Evolutionary conservation across 1,140 invertebrate genomes (phyloP), one percentile per base, ranked within the genome.

Genomic region (Lepidostoma basale): DNA sequence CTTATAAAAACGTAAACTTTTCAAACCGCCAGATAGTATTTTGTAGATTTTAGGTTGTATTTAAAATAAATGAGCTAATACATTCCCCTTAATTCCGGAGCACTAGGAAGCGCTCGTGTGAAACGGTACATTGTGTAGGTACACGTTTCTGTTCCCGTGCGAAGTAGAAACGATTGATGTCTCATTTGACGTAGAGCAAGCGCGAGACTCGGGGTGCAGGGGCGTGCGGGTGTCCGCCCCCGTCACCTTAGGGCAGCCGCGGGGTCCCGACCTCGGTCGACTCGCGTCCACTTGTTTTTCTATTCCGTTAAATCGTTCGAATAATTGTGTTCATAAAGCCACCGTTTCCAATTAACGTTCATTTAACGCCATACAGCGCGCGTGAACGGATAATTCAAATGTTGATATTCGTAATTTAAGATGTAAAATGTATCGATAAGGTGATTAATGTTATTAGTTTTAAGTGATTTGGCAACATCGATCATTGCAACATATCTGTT

Each of bases 401-500:
- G 52, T 56, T 56, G 28, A 56, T 56, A 56, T 33, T 33, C 52
- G 52, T 56, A 56, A 56, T 60, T 9, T 62, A 62, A 28, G 42
- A 45, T 47, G 23, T 18, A 52, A 40, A 39, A 45, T 64, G 47
- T 64, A 64, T 40, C 45, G 28, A 45, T 63, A 64, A 49, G 36
- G 62, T 64, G 62, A 64, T 64, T 22, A 36, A 63, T 70, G 49
- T 69, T 69, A 56, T 67, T 71, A 67, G 69, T 67, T 71, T 22
- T 71, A 71, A 64, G 69, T 67, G 60, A 39, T 58, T 54, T 60
- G 28, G 49, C 28, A 58, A 26, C 68, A 70, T 66, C 68, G 68
- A 70, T 70, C 64, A 67, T 71, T 71, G 44, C 70, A 66, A 72
- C 70, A 68, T 68, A 64, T 64, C 70, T 72, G 65, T 72, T n/a